Conservation (phyloP, 2,888 invertebrate genomes). For the Eupithecia subfuscata region DNA sequence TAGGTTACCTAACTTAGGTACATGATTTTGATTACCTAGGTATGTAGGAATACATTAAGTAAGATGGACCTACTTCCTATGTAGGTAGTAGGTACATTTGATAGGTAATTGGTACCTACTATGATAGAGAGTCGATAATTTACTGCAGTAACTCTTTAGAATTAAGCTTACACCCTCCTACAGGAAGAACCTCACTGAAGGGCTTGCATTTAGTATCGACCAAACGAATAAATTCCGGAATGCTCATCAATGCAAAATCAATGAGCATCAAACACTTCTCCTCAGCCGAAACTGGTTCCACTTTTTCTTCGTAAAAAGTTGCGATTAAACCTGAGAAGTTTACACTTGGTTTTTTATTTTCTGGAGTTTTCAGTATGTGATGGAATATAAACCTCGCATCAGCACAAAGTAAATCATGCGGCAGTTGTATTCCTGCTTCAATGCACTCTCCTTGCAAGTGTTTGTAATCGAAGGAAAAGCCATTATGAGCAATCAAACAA, state of each 20-base stretch:
- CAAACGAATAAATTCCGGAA: background rate
- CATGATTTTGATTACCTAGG: too few species aligned
- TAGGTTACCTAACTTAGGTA: too few species aligned
- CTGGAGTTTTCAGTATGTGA: slow-evolving; percentile 13
- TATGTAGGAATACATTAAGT: too few species aligned
- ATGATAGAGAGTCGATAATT: background rate
- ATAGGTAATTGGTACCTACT: too few species aligned
- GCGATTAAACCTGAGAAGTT: background rate
- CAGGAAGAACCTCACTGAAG: slow-evolving; percentile 3
- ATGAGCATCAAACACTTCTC: slow-evolving; percentile 2
- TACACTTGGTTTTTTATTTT: background rate
- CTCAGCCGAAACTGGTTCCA: slow-evolving; percentile 10
- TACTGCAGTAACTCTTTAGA: background rate
- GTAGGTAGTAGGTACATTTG: too few species aligned
- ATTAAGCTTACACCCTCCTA: background rate
- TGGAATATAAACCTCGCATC: slow-evolving; percentile 20
- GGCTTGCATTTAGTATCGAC: slow-evolving; percentile 2
- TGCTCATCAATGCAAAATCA: slow-evolving; percentile 14
- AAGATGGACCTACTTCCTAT: too few species aligned
- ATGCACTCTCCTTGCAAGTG: slow-evolving; percentile 12
- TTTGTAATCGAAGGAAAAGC: slow-evolving; percentile 20
- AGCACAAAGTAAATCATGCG: slow-evolving; percentile 16
- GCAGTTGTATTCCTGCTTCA: slow-evolving; percentile 9
- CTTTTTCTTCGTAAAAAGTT: background rate
- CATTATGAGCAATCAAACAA: slow-evolving; percentile 21